These are phyloP conservation scores for Carduelis carduelis DNA, from an alignment of 2,797 vertebrate genomes.

Conservation along the genomic window DNA sequence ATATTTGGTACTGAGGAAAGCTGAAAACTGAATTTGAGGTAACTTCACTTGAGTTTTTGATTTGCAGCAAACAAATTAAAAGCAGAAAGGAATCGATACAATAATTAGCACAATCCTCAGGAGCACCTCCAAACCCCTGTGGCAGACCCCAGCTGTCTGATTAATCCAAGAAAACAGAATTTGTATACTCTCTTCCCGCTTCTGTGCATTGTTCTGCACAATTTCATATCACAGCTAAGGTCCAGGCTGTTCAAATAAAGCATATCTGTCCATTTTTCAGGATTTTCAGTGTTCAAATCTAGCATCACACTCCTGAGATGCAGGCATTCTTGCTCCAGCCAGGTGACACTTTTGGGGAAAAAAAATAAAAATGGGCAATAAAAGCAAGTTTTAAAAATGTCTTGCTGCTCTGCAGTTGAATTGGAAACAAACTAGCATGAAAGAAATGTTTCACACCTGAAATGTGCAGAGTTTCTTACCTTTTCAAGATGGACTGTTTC, in stretches of 20 bases:
- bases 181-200: neutral
- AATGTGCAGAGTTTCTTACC: neutral
- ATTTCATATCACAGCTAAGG: neutral
- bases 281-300: neutral
- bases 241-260: neutral
- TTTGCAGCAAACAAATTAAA: neutral
- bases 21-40: neutral
- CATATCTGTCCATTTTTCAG: neutral
- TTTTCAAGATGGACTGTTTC: neutral
- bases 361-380: neutral
- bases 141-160: neutral
- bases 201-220: neutral
- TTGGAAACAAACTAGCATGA: neutral
- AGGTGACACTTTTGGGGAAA: neutral
- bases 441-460: neutral
- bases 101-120: neutral
- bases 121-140: neutral
- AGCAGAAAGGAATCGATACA: neutral
- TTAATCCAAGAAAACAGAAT: neutral
- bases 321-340: neutral
- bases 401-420: neutral
- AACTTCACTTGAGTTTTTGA: neutral
- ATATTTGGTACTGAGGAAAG: neutral
- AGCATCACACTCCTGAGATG: neutral
- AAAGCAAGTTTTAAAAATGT: neutral